Evolutionary conservation across 35 echinoderm and acorn worm species (phyloP).

Genomic region (Heliocidaris erythrogramma): DNA sequence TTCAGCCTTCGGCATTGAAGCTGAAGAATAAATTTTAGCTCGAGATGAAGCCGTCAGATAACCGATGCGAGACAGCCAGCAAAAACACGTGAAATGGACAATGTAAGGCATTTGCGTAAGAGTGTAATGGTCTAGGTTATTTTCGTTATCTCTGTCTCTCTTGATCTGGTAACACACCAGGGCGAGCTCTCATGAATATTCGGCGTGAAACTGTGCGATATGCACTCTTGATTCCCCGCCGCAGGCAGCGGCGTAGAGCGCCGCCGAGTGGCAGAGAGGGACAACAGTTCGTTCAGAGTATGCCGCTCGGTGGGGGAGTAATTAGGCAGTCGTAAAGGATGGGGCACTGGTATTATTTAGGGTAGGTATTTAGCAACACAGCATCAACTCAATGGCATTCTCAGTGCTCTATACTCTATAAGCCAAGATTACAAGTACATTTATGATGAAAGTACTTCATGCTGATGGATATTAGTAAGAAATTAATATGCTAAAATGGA

Average conservation of each 20-base stretch:
- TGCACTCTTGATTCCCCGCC: constrained; percentile 21
- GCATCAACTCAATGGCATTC: background rate
- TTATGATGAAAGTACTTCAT: no score
- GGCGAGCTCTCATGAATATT: constrained; percentile 28
- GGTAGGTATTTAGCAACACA: background rate
- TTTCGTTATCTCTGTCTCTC: background rate
- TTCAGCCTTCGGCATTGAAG: background rate
- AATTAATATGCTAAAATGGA: no score
- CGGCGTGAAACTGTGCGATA: constrained; percentile 33
- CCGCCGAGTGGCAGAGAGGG: background rate
- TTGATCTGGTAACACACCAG: background rate
- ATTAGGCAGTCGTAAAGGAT: constrained; percentile 13
- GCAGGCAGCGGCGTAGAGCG: background rate
- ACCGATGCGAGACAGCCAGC: background rate
- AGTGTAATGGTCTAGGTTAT: background rate
- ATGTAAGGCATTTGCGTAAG: background rate
- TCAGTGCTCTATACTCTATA: background rate
- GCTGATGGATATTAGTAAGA: background rate
- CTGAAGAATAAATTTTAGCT: background rate
- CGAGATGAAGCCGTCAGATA: background rate
- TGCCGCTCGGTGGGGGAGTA: background rate
- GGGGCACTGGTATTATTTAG: background rate
- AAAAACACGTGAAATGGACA: background rate
- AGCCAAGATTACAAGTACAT: no score
- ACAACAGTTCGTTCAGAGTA: background rate